Base-by-base conservation (phyloP, 2,113 vertebrate genomes). In the Equus przewalskii region DNA sequence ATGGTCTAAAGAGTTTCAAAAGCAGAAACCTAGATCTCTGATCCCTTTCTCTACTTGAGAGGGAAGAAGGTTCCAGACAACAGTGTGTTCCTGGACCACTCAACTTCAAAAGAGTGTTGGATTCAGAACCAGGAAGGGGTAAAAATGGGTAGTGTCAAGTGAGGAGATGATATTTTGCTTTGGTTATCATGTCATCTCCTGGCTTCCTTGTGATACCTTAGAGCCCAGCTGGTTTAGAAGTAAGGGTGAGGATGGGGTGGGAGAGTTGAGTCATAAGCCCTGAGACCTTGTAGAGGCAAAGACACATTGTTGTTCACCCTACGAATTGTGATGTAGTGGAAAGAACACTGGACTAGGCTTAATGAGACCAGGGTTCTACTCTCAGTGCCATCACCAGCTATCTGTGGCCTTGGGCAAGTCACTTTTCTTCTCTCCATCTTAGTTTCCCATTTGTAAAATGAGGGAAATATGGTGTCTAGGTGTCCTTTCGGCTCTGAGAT, bases 1-100 rank as follows among this genome's bases (percentile, higher is more conserved):
- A 65, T 92, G 90, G 26, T 93, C 76, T 95, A 75, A 89, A 92
- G 46, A 70, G 24, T 90, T 97, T 94, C 16, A 67, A 96, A 97
- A 93, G 22, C 41, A 93, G 56, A 94, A 91, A 19, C 13, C 7
- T 84, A 91, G 33, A 87, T 88, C 56, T 87, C 58, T 94, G 44
- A 76, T 85, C 16, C 60, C 22, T 96, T 97, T 89, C 8, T 11
- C 2, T 91, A 54, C 16, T 85, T 96, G 62, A 60, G 62, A 90
- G 22, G 44, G 60, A 75, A 76, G 56, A 94, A 85, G 9, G 5
- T 96, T 97, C 72, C 49, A 94, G 81, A 51, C 19, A 56, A 84
- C 22, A 72, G 9, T 81, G 36, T 83, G 1, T 83, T 96, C 46
- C 36, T 94, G 36, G 44, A 92, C 18, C 41, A 86, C 14, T 10